Base-by-base conservation (phyloP, 2,797 vertebrate species). In the Ptychadena robeensis region DNA sequence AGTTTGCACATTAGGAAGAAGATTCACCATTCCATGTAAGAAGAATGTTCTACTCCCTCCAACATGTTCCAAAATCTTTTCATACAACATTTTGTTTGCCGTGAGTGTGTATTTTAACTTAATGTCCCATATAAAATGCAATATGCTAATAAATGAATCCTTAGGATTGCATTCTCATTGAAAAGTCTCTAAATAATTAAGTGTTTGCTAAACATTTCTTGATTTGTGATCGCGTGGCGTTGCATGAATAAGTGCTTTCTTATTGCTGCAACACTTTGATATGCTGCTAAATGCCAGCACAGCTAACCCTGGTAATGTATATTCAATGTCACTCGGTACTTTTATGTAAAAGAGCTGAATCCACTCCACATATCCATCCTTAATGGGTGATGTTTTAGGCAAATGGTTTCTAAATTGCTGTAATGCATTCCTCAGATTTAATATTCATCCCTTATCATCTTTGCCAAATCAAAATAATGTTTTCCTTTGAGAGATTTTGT, bases 391-490 rank as follows among this genome's bases (percentile, higher is more conserved):
- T 85, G 82, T 85, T 85, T 85, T 77, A 80, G 79, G 82, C 77
- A 85, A 85, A 85, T 85, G 82, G 82, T 70, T 85, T 85, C 77
- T 85, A 85, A 85, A 85, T 85, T 85, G 82, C 82, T 63, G 77
- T 85, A 85, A 80, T 85, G 77, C 77, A 80, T 85, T 85, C 59
- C 82, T 85, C 70, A 85, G 82, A 85, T 77, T 85, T 80, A 85
- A 85, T 85, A 85, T 85, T 85, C 82, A 85, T 79, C 53, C 77
- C 78, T 80, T 80, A 85, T 85, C 82, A 80, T 85, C 82, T 72
- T 83, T 75, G 82, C 82, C 82, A 85, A 85, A 85, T 85, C 82
- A 85, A 85, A 80, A 85, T 85, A 85, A 85, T 85, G 82, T 85
- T 85, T 85, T 80, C 77, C 82, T 85, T 80, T 85, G 71, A 85